Conservation (phyloP, 2,888 invertebrate species). For the Parnassius mnemosyne region DNA sequence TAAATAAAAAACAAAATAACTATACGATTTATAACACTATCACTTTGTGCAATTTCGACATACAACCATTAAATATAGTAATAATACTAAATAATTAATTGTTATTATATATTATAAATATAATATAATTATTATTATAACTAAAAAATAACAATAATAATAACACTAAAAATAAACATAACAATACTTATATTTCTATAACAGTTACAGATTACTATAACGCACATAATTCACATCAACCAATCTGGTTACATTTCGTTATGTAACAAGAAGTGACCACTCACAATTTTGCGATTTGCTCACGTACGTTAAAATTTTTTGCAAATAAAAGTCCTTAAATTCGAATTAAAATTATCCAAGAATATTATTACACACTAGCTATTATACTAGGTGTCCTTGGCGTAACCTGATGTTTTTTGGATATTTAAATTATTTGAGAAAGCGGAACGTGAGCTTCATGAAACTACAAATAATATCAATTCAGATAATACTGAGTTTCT, state of each 20-base stretch:
- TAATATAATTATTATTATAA: too few relatives aligned
- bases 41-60: slow-evolving; percentile 65
- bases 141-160: neutral
- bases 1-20: too few relatives aligned
- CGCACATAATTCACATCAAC: slow-evolving; percentile 36
- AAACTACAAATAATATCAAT: slow-evolving; percentile 52
- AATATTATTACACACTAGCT: too few relatives aligned
- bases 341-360: too few relatives aligned
- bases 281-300: slow-evolving; percentile 9
- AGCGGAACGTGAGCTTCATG: slow-evolving; percentile 22
- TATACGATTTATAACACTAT: neutral
- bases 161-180: too few relatives aligned
- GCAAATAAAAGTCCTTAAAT: neutral
- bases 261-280: slow-evolving; percentile 54
- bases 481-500: slow-evolving; percentile 49
- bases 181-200: too few relatives aligned
- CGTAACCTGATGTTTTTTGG: too few relatives aligned
- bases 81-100: too few relatives aligned
- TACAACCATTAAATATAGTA: neutral
- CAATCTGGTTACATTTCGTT: slow-evolving; percentile 51
- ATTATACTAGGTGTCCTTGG: too few relatives aligned
- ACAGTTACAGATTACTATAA: too few relatives aligned
- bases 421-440: neutral
- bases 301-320: slow-evolving; percentile 7
- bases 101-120: too few relatives aligned